phyloP scores from a whole-genome alignment of 2,113 vertebrate species.

The Stomatorhinus ivindoensis region DNA sequence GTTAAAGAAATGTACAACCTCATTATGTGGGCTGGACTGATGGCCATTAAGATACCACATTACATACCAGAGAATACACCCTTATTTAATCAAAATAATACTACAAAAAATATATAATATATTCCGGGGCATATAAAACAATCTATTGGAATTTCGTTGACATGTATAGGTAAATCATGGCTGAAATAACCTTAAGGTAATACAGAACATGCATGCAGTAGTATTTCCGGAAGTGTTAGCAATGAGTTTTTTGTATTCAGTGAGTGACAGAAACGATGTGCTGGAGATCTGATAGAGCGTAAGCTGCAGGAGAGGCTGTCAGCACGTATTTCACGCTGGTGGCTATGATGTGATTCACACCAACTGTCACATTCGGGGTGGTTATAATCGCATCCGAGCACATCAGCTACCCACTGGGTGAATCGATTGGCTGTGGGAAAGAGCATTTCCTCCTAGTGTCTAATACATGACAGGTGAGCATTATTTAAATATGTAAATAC shows the following conservation, averaged over 20 bases:
- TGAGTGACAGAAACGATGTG: slow-evolving; percentile 25
- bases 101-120: neutral
- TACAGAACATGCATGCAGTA: slow-evolving; percentile 13
- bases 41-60: neutral
- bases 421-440: neutral
- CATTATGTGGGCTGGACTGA: neutral
- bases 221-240: slow-evolving; percentile 13
- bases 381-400: slow-evolving; percentile 36
- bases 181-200: slow-evolving; percentile 33
- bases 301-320: slow-evolving; percentile 41
- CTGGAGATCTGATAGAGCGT: slow-evolving; percentile 31
- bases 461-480: neutral
- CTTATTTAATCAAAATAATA: neutral
- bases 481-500: neutral
- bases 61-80: neutral
- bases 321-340: slow-evolving; percentile 39
- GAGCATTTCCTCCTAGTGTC: neutral
- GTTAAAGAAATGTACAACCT: neutral
- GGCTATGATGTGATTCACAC: slow-evolving; percentile 34
- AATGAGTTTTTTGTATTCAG: neutral
- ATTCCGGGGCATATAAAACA: neutral
- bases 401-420: slow-evolving; percentile 14
- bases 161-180: slow-evolving; percentile 5
- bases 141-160: neutral
- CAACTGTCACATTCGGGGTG: slow-evolving; percentile 50